Base-by-base conservation (phyloP, 2,888 invertebrate species). In the Torymus tubicola region DNA sequence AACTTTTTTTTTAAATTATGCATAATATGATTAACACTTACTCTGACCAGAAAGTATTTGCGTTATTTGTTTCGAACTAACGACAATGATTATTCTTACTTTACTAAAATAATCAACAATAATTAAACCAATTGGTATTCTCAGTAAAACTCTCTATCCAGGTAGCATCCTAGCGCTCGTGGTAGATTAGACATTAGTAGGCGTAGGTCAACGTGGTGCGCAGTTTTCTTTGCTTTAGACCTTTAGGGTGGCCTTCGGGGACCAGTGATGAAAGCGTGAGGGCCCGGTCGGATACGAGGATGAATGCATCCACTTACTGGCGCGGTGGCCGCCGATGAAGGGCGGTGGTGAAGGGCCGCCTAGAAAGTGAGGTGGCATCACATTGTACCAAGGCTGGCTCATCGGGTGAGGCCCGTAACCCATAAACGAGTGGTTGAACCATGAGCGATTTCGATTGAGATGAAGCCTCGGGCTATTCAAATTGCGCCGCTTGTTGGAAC, bases 181-280 rank as follows among this genome's bases (percentile, higher is more conserved):
- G 65, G 53, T 60, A 79, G 61, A 77, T 81, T 81, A 72, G 63
- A 77, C 53, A 65, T 57, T 81, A 68, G 64, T 71, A 74, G 70
- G 74, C 70, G 8, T 42, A 42, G 81, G 24, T 78, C 74, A 78
- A 81, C 76, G 65, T n/a, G 24, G 53, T 67, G 76, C 14, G 67
- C 42, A 42, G 42, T 42, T 42, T 42, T 42, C 42, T 57, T 72
- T 10, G 24, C n/a, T 85, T 88, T 86, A 90, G 82, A 90, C 90
- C 87, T 90, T 90, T 78, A 90, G 88, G 76, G 89, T 86, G 80
- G 89, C 87, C 87, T 89, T 89, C 14, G 88, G 88, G 70, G 90
- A 89, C 90, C 89, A 90, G 69, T 89, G 90, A 72, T 90, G 90
- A 81, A 90, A 89, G 86, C 90, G 89, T 64, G 89, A 85, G 52